A percentile compares a stretch with the other conserved stretches of the same genome.
phyloP scores from a whole-genome alignment of 2,113 vertebrate genomes.

The Zonotrichia leucophrys region DNA sequence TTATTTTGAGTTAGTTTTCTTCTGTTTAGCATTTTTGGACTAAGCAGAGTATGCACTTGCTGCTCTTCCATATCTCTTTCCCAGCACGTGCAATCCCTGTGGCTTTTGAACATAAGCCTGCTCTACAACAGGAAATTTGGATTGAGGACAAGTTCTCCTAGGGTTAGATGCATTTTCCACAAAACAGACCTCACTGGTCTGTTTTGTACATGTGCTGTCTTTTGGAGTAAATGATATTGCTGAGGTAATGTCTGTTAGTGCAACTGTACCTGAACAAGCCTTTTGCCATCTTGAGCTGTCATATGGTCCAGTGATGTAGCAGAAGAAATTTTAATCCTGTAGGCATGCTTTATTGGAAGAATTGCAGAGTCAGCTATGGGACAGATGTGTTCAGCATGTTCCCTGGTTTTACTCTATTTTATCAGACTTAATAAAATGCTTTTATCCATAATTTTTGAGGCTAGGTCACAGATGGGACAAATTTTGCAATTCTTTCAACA shows the following conservation, averaged over 20 bases:
- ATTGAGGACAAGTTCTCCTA: neutral
- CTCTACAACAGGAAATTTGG: neutral
- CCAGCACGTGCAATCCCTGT: neutral
- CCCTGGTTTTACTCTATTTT: neutral
- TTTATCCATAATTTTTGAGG: neutral
- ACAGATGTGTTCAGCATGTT: neutral
- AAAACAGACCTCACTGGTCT: neutral
- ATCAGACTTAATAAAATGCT: neutral
- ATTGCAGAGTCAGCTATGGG: neutral
- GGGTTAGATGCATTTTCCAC: neutral
- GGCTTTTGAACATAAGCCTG: neutral
- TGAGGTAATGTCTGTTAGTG: neutral
- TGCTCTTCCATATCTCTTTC: neutral
- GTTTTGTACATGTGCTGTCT: neutral
- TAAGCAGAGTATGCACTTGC: neutral
- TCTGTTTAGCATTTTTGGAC: neutral
- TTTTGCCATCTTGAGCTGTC: neutral
- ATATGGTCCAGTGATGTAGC: neutral
- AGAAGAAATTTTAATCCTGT: neutral
- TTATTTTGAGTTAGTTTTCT: neutral
- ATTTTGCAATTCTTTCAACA: neutral
- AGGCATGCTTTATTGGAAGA: neutral
- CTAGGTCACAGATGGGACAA: neutral
- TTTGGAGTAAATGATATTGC: neutral
- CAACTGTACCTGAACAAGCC: neutral